These are phyloP conservation scores for Zaprionus kolodkinae DNA, from an alignment of 1,140 invertebrate genomes.

Conservation along the genomic window DNA sequence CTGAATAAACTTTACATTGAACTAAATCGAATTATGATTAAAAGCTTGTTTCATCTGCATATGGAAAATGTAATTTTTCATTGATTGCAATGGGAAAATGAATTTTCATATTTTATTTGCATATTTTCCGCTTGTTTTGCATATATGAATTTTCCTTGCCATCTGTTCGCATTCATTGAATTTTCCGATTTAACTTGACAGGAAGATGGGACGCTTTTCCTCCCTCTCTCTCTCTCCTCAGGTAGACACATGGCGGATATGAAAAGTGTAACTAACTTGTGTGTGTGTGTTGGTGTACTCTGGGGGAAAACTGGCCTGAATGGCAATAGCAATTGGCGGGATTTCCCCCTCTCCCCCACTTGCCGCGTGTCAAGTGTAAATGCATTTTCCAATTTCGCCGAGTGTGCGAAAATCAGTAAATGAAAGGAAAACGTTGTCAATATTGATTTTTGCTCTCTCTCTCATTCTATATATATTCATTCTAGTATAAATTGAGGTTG, in stretches of 20 bases:
- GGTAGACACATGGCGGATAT: conserved; percentile 32
- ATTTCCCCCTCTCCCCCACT: neutral
- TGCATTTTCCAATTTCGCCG: conserved; percentile 71
- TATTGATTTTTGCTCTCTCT: conserved; percentile 67
- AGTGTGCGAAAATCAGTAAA: conserved; percentile 65
- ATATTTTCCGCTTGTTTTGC: neutral
- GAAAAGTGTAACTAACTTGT: conserved; percentile 53
- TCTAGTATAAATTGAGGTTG: conserved; percentile 20
- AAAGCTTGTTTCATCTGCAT: conserved; percentile 11
- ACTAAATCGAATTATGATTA: conserved; percentile 20
- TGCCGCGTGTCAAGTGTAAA: conserved; percentile 72
- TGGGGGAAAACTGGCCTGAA: conserved; percentile 43
- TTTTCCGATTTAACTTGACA: conserved; percentile 41
- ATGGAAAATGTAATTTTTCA: conserved; percentile 21
- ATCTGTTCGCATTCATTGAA: conserved; percentile 35
- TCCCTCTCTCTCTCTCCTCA: neutral
- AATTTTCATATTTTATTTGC: conserved; percentile 14
- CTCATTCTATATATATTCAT: conserved; percentile 5
- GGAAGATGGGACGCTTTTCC: conserved; percentile 11
- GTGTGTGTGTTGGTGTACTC: conserved; percentile 28
- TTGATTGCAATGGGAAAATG: conserved; percentile 3
- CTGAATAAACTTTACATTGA: neutral
- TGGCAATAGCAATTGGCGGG: conserved; percentile 35
- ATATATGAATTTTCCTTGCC: neutral
- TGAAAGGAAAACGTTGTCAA: conserved; percentile 57